phyloP scores from a whole-genome alignment of 2,113 vertebrate species.

The Sapayoa aenigma region DNA sequence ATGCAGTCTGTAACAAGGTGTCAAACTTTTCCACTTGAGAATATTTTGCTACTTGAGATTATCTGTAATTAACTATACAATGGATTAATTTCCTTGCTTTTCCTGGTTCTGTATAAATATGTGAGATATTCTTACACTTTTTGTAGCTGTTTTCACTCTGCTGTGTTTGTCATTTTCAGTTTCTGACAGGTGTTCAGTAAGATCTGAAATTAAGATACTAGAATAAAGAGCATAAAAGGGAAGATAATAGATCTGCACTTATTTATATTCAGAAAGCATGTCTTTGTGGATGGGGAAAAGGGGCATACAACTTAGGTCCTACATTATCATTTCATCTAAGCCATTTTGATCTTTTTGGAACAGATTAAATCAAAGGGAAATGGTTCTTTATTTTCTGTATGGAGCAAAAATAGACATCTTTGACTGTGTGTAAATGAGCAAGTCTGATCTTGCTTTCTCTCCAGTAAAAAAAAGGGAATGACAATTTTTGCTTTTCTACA shows the following conservation, averaged over 20 bases:
- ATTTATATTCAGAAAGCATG: background rate
- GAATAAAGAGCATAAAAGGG: slow-evolving; percentile 15
- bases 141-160: slow-evolving; percentile 30
- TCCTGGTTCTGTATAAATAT: slow-evolving; percentile 15
- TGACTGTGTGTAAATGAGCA: background rate
- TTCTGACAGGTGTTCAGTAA: slow-evolving; percentile 16
- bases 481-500: background rate
- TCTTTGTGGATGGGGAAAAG: background rate
- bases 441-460: background rate
- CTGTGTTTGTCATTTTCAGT: slow-evolving; percentile 11
- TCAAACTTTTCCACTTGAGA: slow-evolving; percentile 43
- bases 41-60: slow-evolving; percentile 23
- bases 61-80: slow-evolving; percentile 5
- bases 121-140: background rate
- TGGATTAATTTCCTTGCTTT: slow-evolving; percentile 47
- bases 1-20: slow-evolving; percentile 18
- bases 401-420: background rate
- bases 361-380: background rate
- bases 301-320: background rate
- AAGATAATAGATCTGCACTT: slow-evolving; percentile 21
- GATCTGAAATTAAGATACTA: slow-evolving; percentile 29
- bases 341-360: background rate
- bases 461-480: too few relatives aligned
- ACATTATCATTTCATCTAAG: background rate
- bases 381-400: background rate